These are phyloP conservation scores for Fragum sueziense DNA, from an alignment of 2,888 invertebrate genomes.

Conservation along the genomic window DNA sequence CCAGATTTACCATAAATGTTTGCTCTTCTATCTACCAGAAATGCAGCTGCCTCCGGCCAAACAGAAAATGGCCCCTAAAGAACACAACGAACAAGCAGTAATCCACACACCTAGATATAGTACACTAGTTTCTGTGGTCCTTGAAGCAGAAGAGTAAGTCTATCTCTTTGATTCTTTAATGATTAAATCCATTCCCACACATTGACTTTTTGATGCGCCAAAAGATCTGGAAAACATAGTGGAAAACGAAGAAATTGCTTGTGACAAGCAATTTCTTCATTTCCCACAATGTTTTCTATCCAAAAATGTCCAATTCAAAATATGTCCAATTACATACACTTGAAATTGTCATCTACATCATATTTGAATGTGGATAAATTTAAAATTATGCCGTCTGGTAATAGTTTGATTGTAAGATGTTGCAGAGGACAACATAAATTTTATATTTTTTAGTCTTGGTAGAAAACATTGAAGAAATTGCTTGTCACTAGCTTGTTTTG, in stretches of 20 bases:
- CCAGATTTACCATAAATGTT: no score
- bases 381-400: no score
- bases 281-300: background rate
- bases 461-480: no score
- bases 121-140: conserved; percentile 59
- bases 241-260: background rate
- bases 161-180: background rate
- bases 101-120: background rate
- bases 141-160: conserved; percentile 58
- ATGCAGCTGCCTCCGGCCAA: conserved; percentile 25
- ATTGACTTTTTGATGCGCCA: background rate
- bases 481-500: no score
- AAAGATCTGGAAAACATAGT: background rate
- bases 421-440: no score
- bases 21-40: conserved; percentile 4
- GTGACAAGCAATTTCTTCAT: background rate
- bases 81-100: conserved; percentile 29
- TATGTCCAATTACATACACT: no score
- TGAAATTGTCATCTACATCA: no score
- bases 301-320: no score
- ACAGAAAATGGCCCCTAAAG: conserved; percentile 26
- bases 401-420: no score
- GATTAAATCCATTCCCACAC: background rate
- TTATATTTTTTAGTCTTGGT: no score
- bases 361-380: no score